phyloP scores from a whole-genome alignment of 2,113 vertebrate genomes.

The Machaerirhynchus nigripectus region DNA sequence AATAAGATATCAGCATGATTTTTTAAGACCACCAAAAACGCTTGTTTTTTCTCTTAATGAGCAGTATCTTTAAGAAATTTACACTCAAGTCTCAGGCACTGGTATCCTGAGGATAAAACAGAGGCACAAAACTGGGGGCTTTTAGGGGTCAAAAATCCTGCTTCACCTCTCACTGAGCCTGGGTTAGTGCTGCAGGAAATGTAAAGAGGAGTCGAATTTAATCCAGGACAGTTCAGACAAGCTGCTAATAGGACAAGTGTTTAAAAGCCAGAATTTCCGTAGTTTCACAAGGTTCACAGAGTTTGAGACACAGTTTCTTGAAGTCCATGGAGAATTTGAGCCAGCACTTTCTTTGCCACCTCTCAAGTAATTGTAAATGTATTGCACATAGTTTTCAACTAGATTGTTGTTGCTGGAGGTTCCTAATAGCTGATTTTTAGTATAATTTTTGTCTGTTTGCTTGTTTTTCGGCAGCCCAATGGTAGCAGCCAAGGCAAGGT shows the following conservation, averaged over 20 bases:
- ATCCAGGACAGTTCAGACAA: background rate
- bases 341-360: background rate
- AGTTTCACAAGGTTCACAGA: background rate
- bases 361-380: background rate
- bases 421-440: slow-evolving; percentile 42
- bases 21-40: slow-evolving; percentile 31
- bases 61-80: slow-evolving; percentile 50
- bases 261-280: background rate
- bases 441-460: slow-evolving; percentile 57
- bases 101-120: background rate
- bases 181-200: background rate
- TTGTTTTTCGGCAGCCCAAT: slow-evolving; percentile 83
- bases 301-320: background rate
- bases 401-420: slow-evolving; percentile 2
- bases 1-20: slow-evolving; percentile 29
- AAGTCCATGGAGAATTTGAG: background rate
- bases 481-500: slow-evolving; percentile 98
- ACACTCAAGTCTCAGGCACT: background rate
- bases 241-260: background rate
- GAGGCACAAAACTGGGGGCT: background rate
- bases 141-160: background rate
- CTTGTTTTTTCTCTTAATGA: slow-evolving; percentile 44
- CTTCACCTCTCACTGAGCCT: background rate
- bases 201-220: background rate
- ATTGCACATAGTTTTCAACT: background rate